These are phyloP conservation scores for Schrankia costaestrigalis DNA, from an alignment of 2,888 invertebrate genomes.

Conservation along the genomic window DNA sequence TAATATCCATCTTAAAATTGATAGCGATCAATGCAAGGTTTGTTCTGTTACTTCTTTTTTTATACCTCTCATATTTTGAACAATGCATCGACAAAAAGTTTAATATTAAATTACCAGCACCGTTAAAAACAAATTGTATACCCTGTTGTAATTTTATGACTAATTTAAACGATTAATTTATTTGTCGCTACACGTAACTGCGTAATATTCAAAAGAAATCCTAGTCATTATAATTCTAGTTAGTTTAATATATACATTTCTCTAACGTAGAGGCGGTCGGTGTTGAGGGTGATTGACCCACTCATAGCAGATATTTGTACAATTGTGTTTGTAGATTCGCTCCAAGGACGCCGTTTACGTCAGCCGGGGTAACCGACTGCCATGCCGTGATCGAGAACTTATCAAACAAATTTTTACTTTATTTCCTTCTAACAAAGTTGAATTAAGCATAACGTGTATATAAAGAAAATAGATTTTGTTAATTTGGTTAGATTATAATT, in stretches of 20 bases:
- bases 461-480: conserved; percentile 15
- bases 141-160: conserved; percentile 26
- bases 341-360: conserved; percentile 73
- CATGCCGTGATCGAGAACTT: conserved; percentile 27
- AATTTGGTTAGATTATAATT: conserved; percentile 23
- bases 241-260: conserved; percentile 25
- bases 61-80: no score
- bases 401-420: conserved; percentile 42
- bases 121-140: conserved; percentile 28
- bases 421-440: conserved; percentile 34
- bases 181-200: conserved; percentile 33
- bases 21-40: no score
- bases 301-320: conserved; percentile 63
- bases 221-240: conserved; percentile 34
- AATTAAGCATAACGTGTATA: conserved; percentile 15
- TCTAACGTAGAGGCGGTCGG: conserved; percentile 28
- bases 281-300: conserved; percentile 63
- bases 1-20: no score
- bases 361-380: conserved; percentile 53
- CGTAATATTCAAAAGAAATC: conserved; percentile 12
- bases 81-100: no score
- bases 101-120: conserved; percentile 36
- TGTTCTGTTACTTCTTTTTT: no score
- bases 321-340: conserved; percentile 69
- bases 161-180: conserved; percentile 35